Evolutionary conservation across 1,140 invertebrate genomes (phyloP), one percentile per base, ranked within the genome.

Genomic region (Halesus radiatus): DNA sequence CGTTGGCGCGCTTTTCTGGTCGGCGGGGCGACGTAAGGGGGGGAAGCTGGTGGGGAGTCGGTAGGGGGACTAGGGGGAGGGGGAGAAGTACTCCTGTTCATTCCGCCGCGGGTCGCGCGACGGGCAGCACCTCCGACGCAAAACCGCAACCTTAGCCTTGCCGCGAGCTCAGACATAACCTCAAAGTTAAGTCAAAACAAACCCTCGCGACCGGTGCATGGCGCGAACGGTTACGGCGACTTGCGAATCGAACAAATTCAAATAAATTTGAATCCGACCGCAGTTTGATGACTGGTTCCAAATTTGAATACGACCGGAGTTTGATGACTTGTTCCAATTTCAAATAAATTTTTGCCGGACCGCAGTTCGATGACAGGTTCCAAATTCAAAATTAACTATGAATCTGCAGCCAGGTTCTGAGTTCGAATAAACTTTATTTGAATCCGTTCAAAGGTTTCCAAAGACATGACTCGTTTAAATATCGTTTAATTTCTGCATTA

Each of bases 51-150:
- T 53, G 56, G 68, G 5, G 53, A 26, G 4, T 18, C 37, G 26
- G 53, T 29, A 23, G 74, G 62, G 16, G 23, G 75, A 60, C 50
- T 70, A 37, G 20, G 64, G 18, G 10, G 58, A 53, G 15, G 16
- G 20, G 58, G 37, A 10, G 37, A 45, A 13, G 37, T 45, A 45
- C 37, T 45, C 37, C 8, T 13, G 53, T 29, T 73, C 80, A 81
- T 80, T 83, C 82, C 74, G 80, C 80, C 73, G 76, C 77, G 77
- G 73, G 80, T 60, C 82, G 80, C 78, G 77, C 62, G 68, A 70
- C 22, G 79, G 76, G 79, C 79, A 81, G 72, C 82, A 83, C 79
- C 79, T 79, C 82, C 82, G 72, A 79, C 29, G 20, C 58, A 53
- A 32, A 53, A 53, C 26, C 62, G n/a, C 29, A 53, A 58, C 10